Evolutionary conservation across 2,113 vertebrate species (phyloP).

Genomic region (Carassius carassius): DNA sequence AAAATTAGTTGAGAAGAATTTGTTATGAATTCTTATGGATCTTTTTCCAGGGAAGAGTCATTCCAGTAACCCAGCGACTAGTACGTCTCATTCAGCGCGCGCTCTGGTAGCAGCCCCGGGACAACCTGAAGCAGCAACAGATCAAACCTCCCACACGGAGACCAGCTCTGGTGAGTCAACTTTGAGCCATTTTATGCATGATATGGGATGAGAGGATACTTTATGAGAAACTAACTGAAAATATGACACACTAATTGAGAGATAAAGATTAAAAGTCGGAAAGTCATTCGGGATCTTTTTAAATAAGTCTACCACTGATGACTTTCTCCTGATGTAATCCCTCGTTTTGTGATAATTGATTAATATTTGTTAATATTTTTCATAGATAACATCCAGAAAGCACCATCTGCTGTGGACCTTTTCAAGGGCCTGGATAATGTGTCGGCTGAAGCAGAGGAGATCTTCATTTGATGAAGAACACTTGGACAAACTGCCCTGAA

Average conservation of each 20-base stretch:
- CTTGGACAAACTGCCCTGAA: not conserved
- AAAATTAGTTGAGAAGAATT: not conserved
- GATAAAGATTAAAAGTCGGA: not conserved
- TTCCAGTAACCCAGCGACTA: slow-evolving; percentile 71
- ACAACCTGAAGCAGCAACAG: not conserved
- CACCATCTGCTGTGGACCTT: slow-evolving; percentile 62
- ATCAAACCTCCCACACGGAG: slow-evolving; percentile 33
- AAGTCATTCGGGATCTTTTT: not conserved
- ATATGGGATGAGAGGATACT: not conserved
- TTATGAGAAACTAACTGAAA: not conserved
- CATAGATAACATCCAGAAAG: slow-evolving; percentile 62
- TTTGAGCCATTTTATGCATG: not conserved
- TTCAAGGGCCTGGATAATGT: slow-evolving; percentile 72
- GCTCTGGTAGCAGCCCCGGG: not conserved
- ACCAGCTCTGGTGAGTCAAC: slow-evolving; percentile 62
- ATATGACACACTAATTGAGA: not conserved
- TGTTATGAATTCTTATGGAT: slow-evolving; percentile 47
- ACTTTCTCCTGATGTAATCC: not conserved
- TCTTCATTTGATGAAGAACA: slow-evolving; percentile 71
- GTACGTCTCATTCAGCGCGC: not conserved
- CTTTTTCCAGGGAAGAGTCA: slow-evolving; percentile 70
- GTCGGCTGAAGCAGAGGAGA: slow-evolving; percentile 74
- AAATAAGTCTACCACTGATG: not conserved
- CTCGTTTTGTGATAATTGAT: not conserved
- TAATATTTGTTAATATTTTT: slow-evolving; percentile 3